phyloP scores from a whole-genome alignment of 2,888 invertebrate genomes.

The Hypolimnas misippus region DNA sequence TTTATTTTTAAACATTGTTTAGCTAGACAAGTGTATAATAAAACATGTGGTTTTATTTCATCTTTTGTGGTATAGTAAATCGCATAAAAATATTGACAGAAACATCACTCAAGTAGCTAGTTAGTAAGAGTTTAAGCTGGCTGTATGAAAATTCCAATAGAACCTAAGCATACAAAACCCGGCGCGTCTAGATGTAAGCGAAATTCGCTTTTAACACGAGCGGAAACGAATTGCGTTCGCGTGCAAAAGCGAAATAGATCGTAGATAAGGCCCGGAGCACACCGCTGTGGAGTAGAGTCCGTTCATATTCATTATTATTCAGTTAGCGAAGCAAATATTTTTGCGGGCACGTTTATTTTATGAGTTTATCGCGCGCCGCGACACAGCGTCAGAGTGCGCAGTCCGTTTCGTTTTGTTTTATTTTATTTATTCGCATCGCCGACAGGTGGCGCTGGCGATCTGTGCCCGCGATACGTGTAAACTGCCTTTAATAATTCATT shows the following conservation, averaged over 20 bases:
- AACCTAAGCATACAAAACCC: constrained; percentile 29
- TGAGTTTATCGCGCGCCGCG: constrained; percentile 47
- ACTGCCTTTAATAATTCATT: constrained; percentile 72
- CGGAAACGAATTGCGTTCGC: constrained; percentile 34
- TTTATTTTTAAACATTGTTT: no score
- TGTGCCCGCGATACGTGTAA: constrained; percentile 66
- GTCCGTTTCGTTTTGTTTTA: constrained; percentile 48
- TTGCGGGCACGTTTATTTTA: constrained; percentile 52
- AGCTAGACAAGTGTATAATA: no score
- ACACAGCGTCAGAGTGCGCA: constrained; percentile 37
- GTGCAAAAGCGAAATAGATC: constrained; percentile 27
- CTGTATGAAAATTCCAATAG: constrained; percentile 42
- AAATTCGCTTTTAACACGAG: constrained; percentile 37
- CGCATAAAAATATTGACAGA: no score
- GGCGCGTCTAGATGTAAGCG: constrained; percentile 21
- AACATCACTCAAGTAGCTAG: constrained; percentile 15
- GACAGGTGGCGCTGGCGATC: constrained; percentile 74
- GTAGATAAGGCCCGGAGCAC: constrained; percentile 36
- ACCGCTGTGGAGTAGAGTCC: constrained; percentile 27
- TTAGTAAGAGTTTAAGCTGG: constrained; percentile 33
- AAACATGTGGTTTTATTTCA: no score
- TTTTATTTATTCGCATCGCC: constrained; percentile 66
- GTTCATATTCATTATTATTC: constrained; percentile 63
- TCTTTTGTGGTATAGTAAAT: no score
- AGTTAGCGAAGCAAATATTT: constrained; percentile 67